Evolutionary conservation across 1,140 invertebrate genomes (phyloP), one percentile per base, ranked within the genome.

Genomic region (Drosophila trapezifrons): DNA sequence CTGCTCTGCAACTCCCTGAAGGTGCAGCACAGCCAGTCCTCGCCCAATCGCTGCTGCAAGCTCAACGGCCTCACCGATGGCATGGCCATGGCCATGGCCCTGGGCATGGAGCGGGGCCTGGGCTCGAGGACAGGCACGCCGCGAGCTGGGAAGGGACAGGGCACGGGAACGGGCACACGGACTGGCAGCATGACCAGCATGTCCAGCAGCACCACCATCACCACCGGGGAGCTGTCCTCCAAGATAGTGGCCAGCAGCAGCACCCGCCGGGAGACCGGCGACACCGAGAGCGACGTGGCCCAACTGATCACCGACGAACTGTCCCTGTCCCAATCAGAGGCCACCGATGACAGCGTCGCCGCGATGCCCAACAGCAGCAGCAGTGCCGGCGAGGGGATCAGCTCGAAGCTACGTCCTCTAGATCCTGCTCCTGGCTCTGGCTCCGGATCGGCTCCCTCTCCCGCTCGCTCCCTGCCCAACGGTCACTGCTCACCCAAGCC

Each of bases 1-100:
- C 67, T 92, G 43, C 65, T 91, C 10, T 91, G 90, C 76, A 92
- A 82, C 47, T 92, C 91, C 18, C 70, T 92, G 2, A 92, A 92
- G 54, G 91, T 92, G 35, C 91, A 92, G 71, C 91, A 92, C 51
- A 92, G 91, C 45, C 91, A 92, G 56, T 90, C 91, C 27, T 92
- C 91, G n/a, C 90, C 91, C 3, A 91, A 92, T 58, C 91, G 91
- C 25, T 92, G 91, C 57, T 92, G 91, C 65, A 87, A 89, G 49
- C 72, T 92, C 0, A 92, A 90, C 54, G 86, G 85, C 13, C 67
- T 55, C 42, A 63, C 46, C 17, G 43, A 59, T 1, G 70, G 70
- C 56, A 6, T 7, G 4, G 6, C 27, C 27, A 72, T 22, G 12
- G 27, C 63, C 7, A 66, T 54, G 0, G 74, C 52, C 13, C 42